Percentiles rank a stretch among this genome's conserved stretches.
phyloP scores from a whole-genome alignment of 2,113 vertebrate species.

The Phrynosoma blainvillii region DNA sequence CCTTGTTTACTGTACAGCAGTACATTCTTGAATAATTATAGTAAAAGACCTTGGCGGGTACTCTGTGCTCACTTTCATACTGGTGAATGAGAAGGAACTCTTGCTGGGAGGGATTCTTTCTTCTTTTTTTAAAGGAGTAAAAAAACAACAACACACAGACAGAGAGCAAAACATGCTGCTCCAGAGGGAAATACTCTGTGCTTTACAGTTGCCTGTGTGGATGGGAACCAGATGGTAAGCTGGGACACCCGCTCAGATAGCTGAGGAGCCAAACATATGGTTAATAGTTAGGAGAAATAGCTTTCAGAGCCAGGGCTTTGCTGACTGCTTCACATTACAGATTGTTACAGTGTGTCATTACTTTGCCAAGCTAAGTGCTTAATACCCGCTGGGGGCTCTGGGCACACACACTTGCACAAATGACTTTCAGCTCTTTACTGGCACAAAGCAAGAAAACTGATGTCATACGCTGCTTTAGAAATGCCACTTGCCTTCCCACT shows the following conservation, averaged over 20 bases:
- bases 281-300: constrained; percentile 83
- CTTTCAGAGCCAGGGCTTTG: constrained; percentile 78
- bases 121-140: background rate
- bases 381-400: constrained; percentile 81
- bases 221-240: constrained; percentile 91
- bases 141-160: constrained; percentile 41
- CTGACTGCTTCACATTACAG: constrained; percentile 83
- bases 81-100: constrained; percentile 66
- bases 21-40: constrained; percentile 58
- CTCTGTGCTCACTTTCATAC: constrained; percentile 54
- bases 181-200: constrained; percentile 76
- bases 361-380: constrained; percentile 86
- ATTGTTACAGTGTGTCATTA: constrained; percentile 85
- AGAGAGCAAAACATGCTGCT: constrained; percentile 66
- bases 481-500: constrained; percentile 36
- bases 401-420: constrained; percentile 77
- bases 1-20: constrained; percentile 51
- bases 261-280: constrained; percentile 84
- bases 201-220: constrained; percentile 82
- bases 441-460: constrained; percentile 67
- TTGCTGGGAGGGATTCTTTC: constrained; percentile 44
- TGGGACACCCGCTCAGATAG: constrained; percentile 84
- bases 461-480: constrained; percentile 69
- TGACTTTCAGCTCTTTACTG: constrained; percentile 74
- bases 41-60: constrained; percentile 33